Conservation (phyloP, 2,797 vertebrate genomes). For the Neostethus bicornis region DNA sequence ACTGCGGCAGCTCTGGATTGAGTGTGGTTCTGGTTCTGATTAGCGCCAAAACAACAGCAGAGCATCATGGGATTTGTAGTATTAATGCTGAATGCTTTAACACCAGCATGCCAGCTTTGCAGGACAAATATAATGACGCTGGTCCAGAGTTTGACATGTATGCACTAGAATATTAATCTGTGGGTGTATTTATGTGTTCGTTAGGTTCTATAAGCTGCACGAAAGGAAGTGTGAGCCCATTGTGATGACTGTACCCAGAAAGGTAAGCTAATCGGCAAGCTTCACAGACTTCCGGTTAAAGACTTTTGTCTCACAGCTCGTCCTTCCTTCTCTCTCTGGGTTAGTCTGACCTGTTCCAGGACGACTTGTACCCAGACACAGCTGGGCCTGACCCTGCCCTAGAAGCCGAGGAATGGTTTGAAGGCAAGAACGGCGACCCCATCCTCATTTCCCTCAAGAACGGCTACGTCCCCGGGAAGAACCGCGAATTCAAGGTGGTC, state of each 20-base stretch:
- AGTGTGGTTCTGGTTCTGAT: no score
- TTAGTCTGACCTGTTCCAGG: slow-evolving; percentile 97
- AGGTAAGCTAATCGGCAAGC: slow-evolving; percentile 81
- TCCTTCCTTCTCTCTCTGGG: slow-evolving; percentile 7
- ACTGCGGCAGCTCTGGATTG: no score
- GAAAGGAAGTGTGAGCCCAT: slow-evolving; percentile 98
- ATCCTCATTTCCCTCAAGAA: slow-evolving; percentile 94
- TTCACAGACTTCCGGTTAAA: neutral
- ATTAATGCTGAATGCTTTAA: slow-evolving; percentile 4
- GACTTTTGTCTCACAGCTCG: slow-evolving; percentile 7
- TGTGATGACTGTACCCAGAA: slow-evolving; percentile 98
- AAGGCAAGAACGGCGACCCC: slow-evolving; percentile 92
- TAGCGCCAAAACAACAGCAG: no score
- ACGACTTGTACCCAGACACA: slow-evolving; percentile 96
- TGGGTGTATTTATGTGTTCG: no score
- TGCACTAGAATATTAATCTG: slow-evolving; percentile 15
- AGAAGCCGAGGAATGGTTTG: slow-evolving; percentile 96
- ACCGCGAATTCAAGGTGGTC: slow-evolving; percentile 92
- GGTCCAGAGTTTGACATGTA: no score
- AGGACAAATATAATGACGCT: no score
- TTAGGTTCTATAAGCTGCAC: slow-evolving; percentile 96
- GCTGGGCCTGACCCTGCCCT: slow-evolving; percentile 89
- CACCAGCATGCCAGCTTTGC: no score
- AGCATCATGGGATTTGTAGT: no score
- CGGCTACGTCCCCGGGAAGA: slow-evolving; percentile 91